Conservation (phyloP, 2,113 vertebrate species). For the Otolemur garnettii region DNA sequence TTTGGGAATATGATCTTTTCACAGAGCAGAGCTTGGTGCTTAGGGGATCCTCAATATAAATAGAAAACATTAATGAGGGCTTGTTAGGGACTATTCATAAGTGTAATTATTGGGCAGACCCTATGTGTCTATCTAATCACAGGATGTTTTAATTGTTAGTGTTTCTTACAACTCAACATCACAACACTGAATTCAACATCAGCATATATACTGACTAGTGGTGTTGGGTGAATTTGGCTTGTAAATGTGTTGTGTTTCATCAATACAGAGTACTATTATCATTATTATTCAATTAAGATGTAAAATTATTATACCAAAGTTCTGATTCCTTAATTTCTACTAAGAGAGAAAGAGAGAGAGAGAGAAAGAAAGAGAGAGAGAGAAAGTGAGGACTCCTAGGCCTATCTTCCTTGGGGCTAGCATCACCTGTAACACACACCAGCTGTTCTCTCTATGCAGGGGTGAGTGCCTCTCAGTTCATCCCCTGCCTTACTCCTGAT, state of each 20-base stretch:
- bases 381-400: not conserved
- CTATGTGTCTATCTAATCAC: not conserved
- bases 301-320: not conserved
- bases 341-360: not conserved
- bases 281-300: not conserved
- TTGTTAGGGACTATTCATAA: not conserved
- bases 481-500: not conserved
- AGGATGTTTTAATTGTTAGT: not conserved
- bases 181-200: not conserved
- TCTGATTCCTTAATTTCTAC: not conserved
- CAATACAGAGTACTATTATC: not conserved
- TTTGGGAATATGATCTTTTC: not conserved
- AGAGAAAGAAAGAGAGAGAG: not conserved
- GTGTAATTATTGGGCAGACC: not conserved
- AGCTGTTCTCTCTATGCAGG: not conserved
- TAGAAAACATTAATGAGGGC: not conserved
- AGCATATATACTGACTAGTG: not conserved
- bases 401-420: not conserved
- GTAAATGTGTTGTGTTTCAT: not conserved
- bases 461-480: rapidly evolving
- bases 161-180: not conserved
- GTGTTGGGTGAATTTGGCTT: not conserved
- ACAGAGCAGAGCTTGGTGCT: not conserved
- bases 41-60: not conserved
- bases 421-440: not conserved